Base-by-base conservation (phyloP, 2,113 vertebrate species). In the Myanophis thanlyinensis region DNA sequence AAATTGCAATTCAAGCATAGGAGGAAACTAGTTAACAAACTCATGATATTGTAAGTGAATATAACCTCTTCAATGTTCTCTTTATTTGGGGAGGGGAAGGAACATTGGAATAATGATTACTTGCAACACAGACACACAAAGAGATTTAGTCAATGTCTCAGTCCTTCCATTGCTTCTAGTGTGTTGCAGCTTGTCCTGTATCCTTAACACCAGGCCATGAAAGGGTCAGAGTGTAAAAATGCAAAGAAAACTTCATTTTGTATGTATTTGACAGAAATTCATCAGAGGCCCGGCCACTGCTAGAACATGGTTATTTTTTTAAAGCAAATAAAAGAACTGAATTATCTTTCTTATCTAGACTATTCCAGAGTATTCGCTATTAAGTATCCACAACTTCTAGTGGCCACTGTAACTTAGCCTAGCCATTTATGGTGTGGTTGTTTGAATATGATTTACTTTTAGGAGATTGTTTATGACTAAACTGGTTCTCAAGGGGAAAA, bases 301-400 rank as follows among this genome's bases (percentile, higher is more conserved):
- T n/a, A 47, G 4, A 56, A 54, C 7, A 5, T 80, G 11, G 40
- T n/a, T 8, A 53, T 15, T 90, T 90, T 84, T 91, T 30, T 30
- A 5, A 85, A 85, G 46, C 27, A 15, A n/a, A 18, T 27, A 20
- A 46, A n/a, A 35, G 22, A 62, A 86, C 2, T 18, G 5, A 47
- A 11, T 23, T 23, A 6, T 35, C 35, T 49, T 51, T 11, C 20
- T 51, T 49, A 25, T 85, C 73, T 30, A 59, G 53, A 47, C n/a
- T n/a, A 0, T 62, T 94, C 23, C 90, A 85, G 94, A 93, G 40
- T 20, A 48, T n/a, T 47, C 62, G 3, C 11, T 84, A 7, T 88
- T 93, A 80, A 12, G 51, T 84, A 89, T 94, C 93, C 25, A 48
- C 47, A 27, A 13, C n/a, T 86, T 40, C 94, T 56, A 90, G 62